Conservation (phyloP, 2,888 invertebrate genomes). For the Melieria omissa region DNA sequence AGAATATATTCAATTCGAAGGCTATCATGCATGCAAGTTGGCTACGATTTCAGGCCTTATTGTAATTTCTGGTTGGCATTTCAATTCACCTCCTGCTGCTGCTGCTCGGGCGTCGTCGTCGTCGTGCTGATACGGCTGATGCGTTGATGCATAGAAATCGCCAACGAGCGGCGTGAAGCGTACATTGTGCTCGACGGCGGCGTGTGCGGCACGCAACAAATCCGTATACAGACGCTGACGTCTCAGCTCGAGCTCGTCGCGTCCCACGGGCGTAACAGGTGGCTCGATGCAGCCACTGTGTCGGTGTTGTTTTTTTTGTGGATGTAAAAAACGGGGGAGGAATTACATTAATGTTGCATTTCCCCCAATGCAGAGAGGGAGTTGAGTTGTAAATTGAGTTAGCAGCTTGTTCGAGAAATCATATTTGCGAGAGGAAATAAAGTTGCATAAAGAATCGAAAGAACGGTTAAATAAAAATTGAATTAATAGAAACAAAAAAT, state of each 20-base stretch:
- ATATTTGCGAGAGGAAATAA: too few relatives aligned
- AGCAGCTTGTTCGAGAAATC: too few relatives aligned
- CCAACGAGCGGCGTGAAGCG: slow-evolving; percentile 76
- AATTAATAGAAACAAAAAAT: too few relatives aligned
- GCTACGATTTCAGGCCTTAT: too few relatives aligned
- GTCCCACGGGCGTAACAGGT: slow-evolving; percentile 81
- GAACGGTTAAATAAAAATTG: too few relatives aligned
- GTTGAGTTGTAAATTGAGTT: neutral
- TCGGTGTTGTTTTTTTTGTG: neutral
- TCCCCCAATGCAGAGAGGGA: neutral
- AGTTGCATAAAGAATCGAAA: too few relatives aligned
- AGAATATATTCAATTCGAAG: too few relatives aligned
- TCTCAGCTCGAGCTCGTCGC: slow-evolving; percentile 80
- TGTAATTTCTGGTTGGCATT: too few relatives aligned
- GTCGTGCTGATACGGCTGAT: neutral
- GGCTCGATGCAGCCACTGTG: slow-evolving; percentile 66
- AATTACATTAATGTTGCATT: neutral
- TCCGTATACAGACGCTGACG: slow-evolving; percentile 84
- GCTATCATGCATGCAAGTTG: too few relatives aligned
- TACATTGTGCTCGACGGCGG: slow-evolving; percentile 79
- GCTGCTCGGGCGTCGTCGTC: neutral
- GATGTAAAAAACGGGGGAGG: neutral
- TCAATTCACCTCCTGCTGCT: slow-evolving; percentile 10
- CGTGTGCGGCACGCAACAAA: slow-evolving; percentile 77
- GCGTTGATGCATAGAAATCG: neutral